A percentile compares a stretch with the other conserved stretches of the same genome.
phyloP scores from a whole-genome alignment of 1,140 invertebrate species.

The Watersipora subatra region DNA sequence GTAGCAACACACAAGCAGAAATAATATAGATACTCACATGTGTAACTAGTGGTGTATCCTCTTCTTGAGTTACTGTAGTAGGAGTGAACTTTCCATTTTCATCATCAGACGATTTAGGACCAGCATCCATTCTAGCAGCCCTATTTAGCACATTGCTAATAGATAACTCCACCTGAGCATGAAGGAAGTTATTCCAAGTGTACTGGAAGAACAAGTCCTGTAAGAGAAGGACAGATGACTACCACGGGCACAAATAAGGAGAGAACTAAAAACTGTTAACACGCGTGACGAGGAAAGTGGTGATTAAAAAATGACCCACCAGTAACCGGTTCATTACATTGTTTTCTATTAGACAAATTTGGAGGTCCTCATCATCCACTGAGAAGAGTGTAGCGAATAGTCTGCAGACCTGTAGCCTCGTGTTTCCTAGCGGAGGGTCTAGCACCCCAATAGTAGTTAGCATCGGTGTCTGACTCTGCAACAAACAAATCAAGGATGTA shows the following conservation, averaged over 20 bases:
- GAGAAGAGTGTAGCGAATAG: slow-evolving; percentile 55
- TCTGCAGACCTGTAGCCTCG: slow-evolving; percentile 58
- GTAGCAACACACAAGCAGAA: no score
- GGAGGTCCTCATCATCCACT: slow-evolving; percentile 12
- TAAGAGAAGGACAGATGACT: slow-evolving; percentile 35
- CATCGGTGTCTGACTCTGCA: slow-evolving; percentile 44
- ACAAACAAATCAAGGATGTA: no score
- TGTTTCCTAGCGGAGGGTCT: slow-evolving; percentile 60
- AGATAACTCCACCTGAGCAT: slow-evolving; percentile 64
- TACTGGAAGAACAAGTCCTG: slow-evolving; percentile 71
- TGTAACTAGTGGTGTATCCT: background rate
- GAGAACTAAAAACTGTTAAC: no score
- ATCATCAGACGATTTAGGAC: background rate
- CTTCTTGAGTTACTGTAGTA: background rate
- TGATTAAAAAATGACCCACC: no score
- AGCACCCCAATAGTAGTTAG: slow-evolving; percentile 52
- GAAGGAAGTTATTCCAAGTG: slow-evolving; percentile 76
- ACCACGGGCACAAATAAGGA: slow-evolving; percentile 10
- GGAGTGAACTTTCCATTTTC: background rate
- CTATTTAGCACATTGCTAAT: slow-evolving; percentile 55
- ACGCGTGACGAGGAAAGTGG: no score
- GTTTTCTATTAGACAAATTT: slow-evolving; percentile 35
- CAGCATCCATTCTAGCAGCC: background rate
- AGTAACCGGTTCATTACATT: slow-evolving; percentile 51
- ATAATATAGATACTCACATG: background rate